Evolutionary conservation across 2,113 vertebrate genomes (phyloP).

Genomic region (Nibea albiflora): DNA sequence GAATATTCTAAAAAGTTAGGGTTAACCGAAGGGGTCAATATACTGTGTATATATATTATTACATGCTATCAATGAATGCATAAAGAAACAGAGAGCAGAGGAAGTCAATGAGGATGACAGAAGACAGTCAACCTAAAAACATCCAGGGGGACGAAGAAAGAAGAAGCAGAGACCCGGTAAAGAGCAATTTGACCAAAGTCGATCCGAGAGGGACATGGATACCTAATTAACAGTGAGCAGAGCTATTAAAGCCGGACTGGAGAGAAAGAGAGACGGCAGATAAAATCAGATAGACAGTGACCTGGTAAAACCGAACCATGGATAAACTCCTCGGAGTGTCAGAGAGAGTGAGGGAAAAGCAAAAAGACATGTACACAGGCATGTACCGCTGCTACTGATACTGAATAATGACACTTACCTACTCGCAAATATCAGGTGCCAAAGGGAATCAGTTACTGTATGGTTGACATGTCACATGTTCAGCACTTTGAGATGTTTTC

Average conservation of each 20-base stretch:
- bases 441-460: background rate
- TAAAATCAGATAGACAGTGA: slow-evolving; percentile 50
- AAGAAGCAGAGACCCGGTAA: slow-evolving; percentile 29
- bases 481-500: background rate
- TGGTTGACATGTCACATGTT: background rate
- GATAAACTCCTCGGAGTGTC: slow-evolving; percentile 28
- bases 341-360: slow-evolving; percentile 3
- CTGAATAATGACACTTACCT: slow-evolving; percentile 5
- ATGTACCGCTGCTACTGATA: background rate
- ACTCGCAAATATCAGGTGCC: background rate
- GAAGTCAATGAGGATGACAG: background rate
- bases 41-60: background rate
- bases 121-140: slow-evolving; percentile 9
- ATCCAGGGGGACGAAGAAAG: slow-evolving; percentile 13
- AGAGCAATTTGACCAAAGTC: slow-evolving; percentile 47
- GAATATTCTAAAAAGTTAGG: background rate
- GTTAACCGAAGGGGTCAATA: background rate
- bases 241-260: slow-evolving; percentile 45
- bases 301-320: slow-evolving; percentile 43
- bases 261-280: slow-evolving; percentile 58
- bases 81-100: background rate
- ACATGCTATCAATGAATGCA: background rate
- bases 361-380: background rate
- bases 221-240: slow-evolving; percentile 51
- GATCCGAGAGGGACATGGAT: slow-evolving; percentile 24